Evolutionary conservation across 2,888 invertebrate species (phyloP), one percentile per base, ranked within the genome.

Genomic region (Oscheius myriophilus): DNA sequence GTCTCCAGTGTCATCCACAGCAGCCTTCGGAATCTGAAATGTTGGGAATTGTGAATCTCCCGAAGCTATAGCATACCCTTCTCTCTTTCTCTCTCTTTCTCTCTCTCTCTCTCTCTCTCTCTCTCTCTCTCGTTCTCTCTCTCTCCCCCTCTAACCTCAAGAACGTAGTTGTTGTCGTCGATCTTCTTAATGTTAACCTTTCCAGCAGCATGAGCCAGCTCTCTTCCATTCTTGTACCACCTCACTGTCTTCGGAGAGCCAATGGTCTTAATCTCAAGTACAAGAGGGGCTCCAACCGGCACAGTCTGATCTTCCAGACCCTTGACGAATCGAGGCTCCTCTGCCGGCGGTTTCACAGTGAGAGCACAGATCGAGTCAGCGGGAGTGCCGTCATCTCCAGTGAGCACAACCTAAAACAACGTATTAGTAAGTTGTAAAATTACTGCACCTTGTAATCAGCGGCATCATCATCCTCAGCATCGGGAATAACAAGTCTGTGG

Each of bases 221-320:
- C 82, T 25, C 77, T 73, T 46, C 84, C 85, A 69, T 85, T 85
- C 57, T 81, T 81, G 78, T 76, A 91, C 96, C 96, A 96, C 84
- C 91, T 92, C 23, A 96, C 91, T 71, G 91, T 91, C 73, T 91
- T 91, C n/a, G 0, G 94, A 12, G 70, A 68, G 55, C 75, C 75
- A 14, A 63, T 61, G 14, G 91, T 0, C 84, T 92, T 73, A 59
- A 82, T 73, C 41, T 78, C 79, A 41, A 83, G 61, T 25, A 72
- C 73, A 26, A 82, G 62, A 23, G 78, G 94, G 82, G 92, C 92
- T 0, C 93, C 92, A 83, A 65, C 54, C 18, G 65, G 65, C 0
- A 65, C 7, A 52, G 84, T 82, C 63, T 84, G 82, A 73, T 88
- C 87, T 23, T 82, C 73, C 39, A 86, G 75, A 39, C 76, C 80